phyloP scores from a whole-genome alignment of 2,888 invertebrate species.

The Heteromurus nitidus region DNA sequence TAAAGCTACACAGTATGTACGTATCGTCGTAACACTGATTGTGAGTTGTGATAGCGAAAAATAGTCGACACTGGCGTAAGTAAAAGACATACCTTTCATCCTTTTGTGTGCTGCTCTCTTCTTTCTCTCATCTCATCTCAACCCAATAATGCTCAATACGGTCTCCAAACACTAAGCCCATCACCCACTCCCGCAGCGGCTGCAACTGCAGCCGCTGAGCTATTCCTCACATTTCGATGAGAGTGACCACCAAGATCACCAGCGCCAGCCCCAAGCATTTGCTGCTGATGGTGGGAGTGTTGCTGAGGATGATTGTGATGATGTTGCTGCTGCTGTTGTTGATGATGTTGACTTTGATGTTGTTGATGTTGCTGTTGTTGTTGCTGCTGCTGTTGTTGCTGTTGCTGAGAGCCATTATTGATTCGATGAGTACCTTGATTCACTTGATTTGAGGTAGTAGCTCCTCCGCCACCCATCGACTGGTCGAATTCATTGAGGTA shows the following conservation, averaged over 20 bases:
- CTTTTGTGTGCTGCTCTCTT: no score
- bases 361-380: slow-evolving; percentile 74
- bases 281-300: slow-evolving; percentile 53
- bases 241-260: slow-evolving; percentile 54
- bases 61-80: neutral
- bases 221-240: slow-evolving; percentile 44
- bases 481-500: slow-evolving; percentile 73
- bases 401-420: slow-evolving; percentile 75
- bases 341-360: slow-evolving; percentile 74
- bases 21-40: neutral
- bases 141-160: slow-evolving; percentile 55
- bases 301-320: slow-evolving; percentile 42
- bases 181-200: slow-evolving; percentile 54
- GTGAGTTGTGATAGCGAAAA: neutral
- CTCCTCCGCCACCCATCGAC: slow-evolving; percentile 42
- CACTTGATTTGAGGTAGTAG: slow-evolving; percentile 25
- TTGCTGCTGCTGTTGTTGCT: slow-evolving; percentile 74
- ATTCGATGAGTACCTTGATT: slow-evolving; percentile 65
- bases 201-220: slow-evolving; percentile 41
- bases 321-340: slow-evolving; percentile 72
- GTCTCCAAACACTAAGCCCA: slow-evolving; percentile 72
- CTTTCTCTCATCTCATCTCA: neutral
- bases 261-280: slow-evolving; percentile 45
- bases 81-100: neutral
- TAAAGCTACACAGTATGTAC: neutral